phyloP scores from a whole-genome alignment of 2,113 vertebrate genomes.

The Capreolus pygargus region DNA sequence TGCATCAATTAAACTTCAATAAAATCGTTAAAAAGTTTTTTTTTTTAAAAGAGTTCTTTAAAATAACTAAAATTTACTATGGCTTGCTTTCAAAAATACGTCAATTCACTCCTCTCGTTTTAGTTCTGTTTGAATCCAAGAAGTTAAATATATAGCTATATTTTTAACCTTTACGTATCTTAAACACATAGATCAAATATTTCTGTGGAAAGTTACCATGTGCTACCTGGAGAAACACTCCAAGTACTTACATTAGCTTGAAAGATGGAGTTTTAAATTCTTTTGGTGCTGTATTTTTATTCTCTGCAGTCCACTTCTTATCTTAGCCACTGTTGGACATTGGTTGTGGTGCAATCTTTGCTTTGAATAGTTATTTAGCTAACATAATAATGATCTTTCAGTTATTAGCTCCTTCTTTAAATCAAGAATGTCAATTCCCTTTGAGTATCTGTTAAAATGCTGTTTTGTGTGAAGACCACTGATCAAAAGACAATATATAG shows the following conservation, averaged over 20 bases:
- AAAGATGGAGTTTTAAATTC: not conserved
- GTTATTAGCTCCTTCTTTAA: not conserved
- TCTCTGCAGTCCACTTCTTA: not conserved
- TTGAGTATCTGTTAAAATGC: constrained; percentile 20
- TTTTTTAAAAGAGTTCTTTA: not conserved
- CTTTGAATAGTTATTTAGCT: not conserved
- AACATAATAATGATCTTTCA: not conserved
- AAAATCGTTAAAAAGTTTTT: not conserved
- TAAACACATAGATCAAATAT: not conserved
- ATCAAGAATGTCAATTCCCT: not conserved
- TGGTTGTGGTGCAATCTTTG: not conserved
- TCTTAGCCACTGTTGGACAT: not conserved
- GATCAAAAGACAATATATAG: not conserved
- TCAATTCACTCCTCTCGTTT: not conserved
- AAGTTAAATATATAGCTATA: not conserved
- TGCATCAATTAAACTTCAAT: not conserved
- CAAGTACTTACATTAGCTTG: not conserved
- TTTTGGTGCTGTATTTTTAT: not conserved
- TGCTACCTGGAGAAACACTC: not conserved
- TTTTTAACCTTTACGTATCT: not conserved
- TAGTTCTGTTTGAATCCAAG: not conserved
- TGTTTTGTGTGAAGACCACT: not conserved
- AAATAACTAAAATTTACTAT: not conserved
- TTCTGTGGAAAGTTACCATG: not conserved
- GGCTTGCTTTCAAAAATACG: not conserved